Base-by-base conservation (phyloP, 2,888 invertebrate species). In the Dryobota labecula region DNA sequence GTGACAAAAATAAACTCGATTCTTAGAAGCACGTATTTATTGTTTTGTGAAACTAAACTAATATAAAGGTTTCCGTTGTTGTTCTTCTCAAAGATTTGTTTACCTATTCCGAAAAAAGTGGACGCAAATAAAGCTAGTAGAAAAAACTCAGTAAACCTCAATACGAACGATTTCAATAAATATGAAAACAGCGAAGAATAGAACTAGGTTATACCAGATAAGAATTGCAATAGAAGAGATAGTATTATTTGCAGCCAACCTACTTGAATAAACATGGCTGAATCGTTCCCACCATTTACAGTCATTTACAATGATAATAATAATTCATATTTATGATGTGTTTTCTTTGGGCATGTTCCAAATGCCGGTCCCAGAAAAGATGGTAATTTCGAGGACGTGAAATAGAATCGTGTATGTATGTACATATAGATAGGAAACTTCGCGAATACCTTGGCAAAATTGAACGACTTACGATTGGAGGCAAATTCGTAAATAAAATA, bases 161-260 rank as follows among this genome's bases (percentile, higher is more conserved):
- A 24, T 57, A 30, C 24, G 9, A 41, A 38, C 30, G 38, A 65
- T 68, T 68, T 63, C 15, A 66, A 71, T 76, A 72, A 66, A 70
- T 60, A 76, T 53, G 51, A 27, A 60, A 43, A 57, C 24, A 9
- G 18, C 13, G 18, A 51, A 66, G 24, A 30, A 68, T 36, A 58
- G 13, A 80, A 76, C 72, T 72, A 43, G 76, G 80, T 80, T 66
- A 69, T 36, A 1, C 30, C n/a, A 76, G 68, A 80, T 80, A 80
- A 76, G 69, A 80, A 66, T 76, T 76, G 57, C 62, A 72, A 80
- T 80, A 54, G 54, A 72, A 63, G 41, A 76, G 68, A 67, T 80
- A 61, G 58, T 69, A 51, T 72, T 70, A 78, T 73, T 69, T 69
- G 73, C 65, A 77, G n/a, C 20, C 8, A 51, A 60, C n/a, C 60